Evolutionary conservation across 2,888 invertebrate species (phyloP).

Genomic region (Fragum sueziense): DNA sequence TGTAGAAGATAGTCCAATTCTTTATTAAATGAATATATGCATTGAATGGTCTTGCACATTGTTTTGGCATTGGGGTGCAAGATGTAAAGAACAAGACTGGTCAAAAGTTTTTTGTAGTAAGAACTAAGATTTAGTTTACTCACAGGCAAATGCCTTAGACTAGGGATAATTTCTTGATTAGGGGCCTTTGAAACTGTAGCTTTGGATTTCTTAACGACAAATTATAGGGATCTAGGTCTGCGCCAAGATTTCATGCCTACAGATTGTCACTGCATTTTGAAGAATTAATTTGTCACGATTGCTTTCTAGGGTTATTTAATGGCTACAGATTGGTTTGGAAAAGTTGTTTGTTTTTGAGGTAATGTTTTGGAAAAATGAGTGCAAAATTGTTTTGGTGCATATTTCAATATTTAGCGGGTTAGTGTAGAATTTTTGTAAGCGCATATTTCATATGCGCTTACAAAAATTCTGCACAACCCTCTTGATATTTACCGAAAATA

Average conservation of each 20-base stretch:
- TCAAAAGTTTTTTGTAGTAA: neutral
- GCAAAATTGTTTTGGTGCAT: too few relatives aligned
- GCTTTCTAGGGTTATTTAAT: neutral
- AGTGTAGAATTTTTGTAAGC: too few relatives aligned
- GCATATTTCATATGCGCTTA: too few relatives aligned
- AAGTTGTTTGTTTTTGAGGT: conserved; percentile 5
- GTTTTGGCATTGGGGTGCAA: too few relatives aligned
- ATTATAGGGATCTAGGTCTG: conserved; percentile 12
- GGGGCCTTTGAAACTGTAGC: neutral
- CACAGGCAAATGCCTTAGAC: neutral
- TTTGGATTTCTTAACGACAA: neutral
- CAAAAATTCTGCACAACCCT: too few relatives aligned
- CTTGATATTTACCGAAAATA: too few relatives aligned
- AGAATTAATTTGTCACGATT: conserved; percentile 16
- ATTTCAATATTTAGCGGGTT: too few relatives aligned
- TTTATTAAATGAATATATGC: too few relatives aligned
- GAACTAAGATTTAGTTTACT: neutral
- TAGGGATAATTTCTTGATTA: neutral
- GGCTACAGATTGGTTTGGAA: neutral
- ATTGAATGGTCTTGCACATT: too few relatives aligned
- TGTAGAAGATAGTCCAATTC: too few relatives aligned
- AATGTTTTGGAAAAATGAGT: too few relatives aligned
- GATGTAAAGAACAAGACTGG: neutral
- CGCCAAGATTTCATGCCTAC: neutral
- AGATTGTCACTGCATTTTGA: conserved; percentile 1